Conservation (phyloP, 2,888 invertebrate genomes). For the Caenorhabditis macrosperma region DNA sequence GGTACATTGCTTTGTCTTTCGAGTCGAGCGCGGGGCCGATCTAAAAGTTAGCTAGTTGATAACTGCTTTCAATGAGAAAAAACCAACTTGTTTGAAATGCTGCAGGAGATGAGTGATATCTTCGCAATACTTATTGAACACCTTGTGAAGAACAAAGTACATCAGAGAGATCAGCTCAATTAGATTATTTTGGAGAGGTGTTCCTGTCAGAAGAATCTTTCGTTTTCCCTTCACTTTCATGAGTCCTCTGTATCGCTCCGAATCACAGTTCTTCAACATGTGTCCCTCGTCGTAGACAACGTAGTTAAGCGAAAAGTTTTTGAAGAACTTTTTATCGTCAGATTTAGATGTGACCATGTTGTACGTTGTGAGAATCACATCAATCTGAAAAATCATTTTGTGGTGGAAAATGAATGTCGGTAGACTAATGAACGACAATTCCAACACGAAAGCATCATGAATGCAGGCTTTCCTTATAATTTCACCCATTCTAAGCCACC, state of each 20-base stretch:
- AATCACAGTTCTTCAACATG: constrained; percentile 97
- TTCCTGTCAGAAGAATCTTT: constrained; percentile 92
- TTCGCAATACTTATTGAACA: constrained; percentile 73
- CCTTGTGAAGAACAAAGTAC: constrained; percentile 94
- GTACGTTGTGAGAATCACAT: constrained; percentile 80
- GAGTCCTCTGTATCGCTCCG: constrained; percentile 84
- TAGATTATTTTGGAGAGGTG: constrained; percentile 95
- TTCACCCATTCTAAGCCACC: constrained; percentile 57
- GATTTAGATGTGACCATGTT: constrained; percentile 90
- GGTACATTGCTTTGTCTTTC: constrained; percentile 87
- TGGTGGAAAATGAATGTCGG: constrained; percentile 22
- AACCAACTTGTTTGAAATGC: constrained; percentile 69
- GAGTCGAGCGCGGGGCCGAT: constrained; percentile 66
- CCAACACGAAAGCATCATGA: no score
- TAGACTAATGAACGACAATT: no score
- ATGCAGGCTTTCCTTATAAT: constrained; percentile 10
- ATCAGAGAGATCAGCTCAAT: constrained; percentile 93
- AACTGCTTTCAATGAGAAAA: neutral
- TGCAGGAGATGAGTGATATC: constrained; percentile 72
- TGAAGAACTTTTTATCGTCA: constrained; percentile 92
- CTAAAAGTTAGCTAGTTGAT: neutral
- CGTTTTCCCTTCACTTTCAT: constrained; percentile 85
- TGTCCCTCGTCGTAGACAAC: constrained; percentile 94
- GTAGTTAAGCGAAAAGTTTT: constrained; percentile 87
- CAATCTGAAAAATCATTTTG: constrained; percentile 64